phyloP scores from a whole-genome alignment of 2,888 invertebrate genomes.

The Hirudinaria manillensis region DNA sequence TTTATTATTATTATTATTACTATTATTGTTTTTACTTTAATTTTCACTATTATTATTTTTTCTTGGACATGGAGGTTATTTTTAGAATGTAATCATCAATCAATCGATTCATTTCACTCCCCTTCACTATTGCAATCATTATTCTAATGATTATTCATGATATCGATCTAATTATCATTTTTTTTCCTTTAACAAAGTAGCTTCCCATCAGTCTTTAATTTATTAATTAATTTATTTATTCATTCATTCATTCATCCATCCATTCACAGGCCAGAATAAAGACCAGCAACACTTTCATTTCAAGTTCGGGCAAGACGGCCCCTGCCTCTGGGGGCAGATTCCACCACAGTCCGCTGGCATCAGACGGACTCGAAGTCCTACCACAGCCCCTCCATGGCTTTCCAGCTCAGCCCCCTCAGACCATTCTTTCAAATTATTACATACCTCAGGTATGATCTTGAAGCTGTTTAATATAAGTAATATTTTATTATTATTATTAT shows the following conservation, averaged over 20 bases:
- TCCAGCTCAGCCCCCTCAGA: neutral
- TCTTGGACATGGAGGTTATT: too few species aligned
- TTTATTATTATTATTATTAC: neutral
- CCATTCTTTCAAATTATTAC: neutral
- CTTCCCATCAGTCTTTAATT: too few species aligned
- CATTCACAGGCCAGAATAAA: conserved; percentile 16
- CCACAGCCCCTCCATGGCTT: neutral
- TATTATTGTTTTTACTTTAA: too few species aligned
- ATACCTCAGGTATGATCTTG: neutral
- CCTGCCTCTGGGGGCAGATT: neutral
- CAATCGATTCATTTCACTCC: neutral
- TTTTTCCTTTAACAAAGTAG: too few species aligned
- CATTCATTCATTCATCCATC: too few species aligned
- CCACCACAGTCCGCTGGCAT: neutral
- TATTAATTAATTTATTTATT: too few species aligned
- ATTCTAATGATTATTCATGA: too few species aligned
- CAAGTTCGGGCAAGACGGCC: neutral
- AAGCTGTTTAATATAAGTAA: neutral
- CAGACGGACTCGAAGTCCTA: neutral
- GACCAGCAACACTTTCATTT: conserved; percentile 29
- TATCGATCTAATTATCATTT: too few species aligned
- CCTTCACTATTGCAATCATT: too few species aligned
- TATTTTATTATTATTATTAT: neutral
- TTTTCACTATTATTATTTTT: too few species aligned
- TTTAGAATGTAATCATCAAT: too few species aligned